Evolutionary conservation across 1,140 invertebrate species (phyloP).

Genomic region (Sarcophaga bullata): DNA sequence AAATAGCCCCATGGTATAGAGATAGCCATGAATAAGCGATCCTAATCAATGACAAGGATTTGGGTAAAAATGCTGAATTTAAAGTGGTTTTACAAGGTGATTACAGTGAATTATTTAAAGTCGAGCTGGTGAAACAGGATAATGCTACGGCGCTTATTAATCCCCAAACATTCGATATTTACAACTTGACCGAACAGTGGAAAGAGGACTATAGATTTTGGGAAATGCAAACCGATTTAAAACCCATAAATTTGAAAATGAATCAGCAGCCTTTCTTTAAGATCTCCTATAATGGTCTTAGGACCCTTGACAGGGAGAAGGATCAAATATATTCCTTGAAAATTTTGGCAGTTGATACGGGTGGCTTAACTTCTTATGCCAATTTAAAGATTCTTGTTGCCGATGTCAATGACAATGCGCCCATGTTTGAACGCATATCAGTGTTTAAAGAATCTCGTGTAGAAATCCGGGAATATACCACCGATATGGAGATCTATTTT

Average conservation of each 20-base stretch:
- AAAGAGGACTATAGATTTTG: slow-evolving; percentile 63
- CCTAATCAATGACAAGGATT: slow-evolving; percentile 79
- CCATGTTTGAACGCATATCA: slow-evolving; percentile 75
- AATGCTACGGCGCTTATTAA: slow-evolving; percentile 47
- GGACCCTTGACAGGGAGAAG: slow-evolving; percentile 80
- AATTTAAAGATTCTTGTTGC: slow-evolving; percentile 76
- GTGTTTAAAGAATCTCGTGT: slow-evolving; percentile 74
- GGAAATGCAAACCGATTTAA: slow-evolving; percentile 60
- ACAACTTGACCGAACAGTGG: slow-evolving; percentile 63
- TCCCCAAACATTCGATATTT: slow-evolving; percentile 55
- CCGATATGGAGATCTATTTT: slow-evolving; percentile 70
- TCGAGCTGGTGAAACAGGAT: slow-evolving; percentile 67
- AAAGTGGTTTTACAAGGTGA: slow-evolving; percentile 78
- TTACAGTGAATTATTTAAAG: slow-evolving; percentile 78
- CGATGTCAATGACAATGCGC: slow-evolving; percentile 88
- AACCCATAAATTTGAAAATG: slow-evolving; percentile 56
- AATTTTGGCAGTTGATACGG: slow-evolving; percentile 79
- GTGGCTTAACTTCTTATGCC: slow-evolving; percentile 77
- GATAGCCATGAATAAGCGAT: slow-evolving; percentile 76
- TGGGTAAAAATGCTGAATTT: slow-evolving; percentile 81
- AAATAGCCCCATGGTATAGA: slow-evolving; percentile 78
- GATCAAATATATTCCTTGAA: slow-evolving; percentile 75
- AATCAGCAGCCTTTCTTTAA: slow-evolving; percentile 57
- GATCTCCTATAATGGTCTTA: slow-evolving; percentile 60
- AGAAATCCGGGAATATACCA: slow-evolving; percentile 72